These are phyloP conservation scores for Channa argus DNA, from an alignment of 2,113 vertebrate species.

Conservation along the genomic window DNA sequence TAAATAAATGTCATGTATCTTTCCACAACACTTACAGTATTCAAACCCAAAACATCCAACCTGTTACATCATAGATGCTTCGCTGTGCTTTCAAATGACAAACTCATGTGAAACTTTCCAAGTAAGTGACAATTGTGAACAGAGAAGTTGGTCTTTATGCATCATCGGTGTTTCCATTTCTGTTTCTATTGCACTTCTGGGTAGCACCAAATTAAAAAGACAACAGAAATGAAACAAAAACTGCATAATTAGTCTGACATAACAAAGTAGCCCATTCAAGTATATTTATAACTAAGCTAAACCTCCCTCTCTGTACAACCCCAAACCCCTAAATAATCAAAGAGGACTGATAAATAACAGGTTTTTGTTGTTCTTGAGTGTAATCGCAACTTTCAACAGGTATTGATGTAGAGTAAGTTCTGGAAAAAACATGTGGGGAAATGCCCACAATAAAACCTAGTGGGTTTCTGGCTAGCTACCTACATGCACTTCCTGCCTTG, in stretches of 20 bases:
- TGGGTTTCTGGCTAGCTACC: slow-evolving; percentile 44
- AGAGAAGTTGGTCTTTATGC: background rate
- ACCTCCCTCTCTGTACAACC: background rate
- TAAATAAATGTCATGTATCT: background rate
- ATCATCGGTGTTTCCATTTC: background rate
- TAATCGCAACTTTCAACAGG: background rate
- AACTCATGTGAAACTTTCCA: background rate
- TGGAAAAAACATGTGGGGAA: slow-evolving; percentile 23
- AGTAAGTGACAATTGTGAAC: too few relatives aligned
- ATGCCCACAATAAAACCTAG: slow-evolving; percentile 5
- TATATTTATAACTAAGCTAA: too few relatives aligned
- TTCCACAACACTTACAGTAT: too few relatives aligned
- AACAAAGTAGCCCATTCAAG: too few relatives aligned
- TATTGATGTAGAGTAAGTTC: background rate
- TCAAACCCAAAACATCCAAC: too few relatives aligned
- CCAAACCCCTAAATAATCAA: background rate
- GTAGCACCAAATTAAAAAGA: background rate
- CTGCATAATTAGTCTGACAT: background rate
- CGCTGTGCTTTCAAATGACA: background rate
- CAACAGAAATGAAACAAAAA: background rate
- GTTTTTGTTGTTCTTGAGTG: background rate
- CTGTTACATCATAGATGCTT: background rate
- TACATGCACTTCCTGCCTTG: slow-evolving; percentile 67
- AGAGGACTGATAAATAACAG: too few relatives aligned
- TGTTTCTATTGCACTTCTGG: background rate